Percentiles rank a stretch among this genome's conserved stretches.
phyloP scores from a whole-genome alignment of 2,113 vertebrate genomes.

The Mola mola region DNA sequence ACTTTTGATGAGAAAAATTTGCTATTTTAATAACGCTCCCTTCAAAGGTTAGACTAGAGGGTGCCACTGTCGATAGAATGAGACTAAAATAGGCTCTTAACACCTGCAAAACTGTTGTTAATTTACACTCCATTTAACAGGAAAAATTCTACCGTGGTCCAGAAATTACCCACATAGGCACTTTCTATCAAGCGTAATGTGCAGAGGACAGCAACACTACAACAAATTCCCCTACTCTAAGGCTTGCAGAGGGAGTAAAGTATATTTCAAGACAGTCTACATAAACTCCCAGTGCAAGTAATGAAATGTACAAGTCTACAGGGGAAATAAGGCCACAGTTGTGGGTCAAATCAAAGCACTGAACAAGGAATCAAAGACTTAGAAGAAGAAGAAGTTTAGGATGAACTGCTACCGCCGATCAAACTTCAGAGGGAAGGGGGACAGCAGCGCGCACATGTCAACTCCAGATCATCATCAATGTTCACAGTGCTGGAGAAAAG shows the following conservation, averaged over 20 bases:
- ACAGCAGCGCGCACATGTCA: conserved; percentile 16
- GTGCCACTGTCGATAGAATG: no score
- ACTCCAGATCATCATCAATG: conserved; percentile 41
- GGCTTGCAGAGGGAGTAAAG: not conserved
- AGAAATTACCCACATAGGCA: not conserved
- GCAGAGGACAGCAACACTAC: not conserved
- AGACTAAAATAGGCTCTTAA: not conserved
- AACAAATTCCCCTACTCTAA: not conserved
- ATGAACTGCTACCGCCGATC: conserved; percentile 2
- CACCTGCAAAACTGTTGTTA: not conserved
- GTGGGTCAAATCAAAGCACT: conserved; percentile 13
- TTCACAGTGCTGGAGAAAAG: conserved; percentile 11
- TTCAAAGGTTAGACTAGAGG: no score
- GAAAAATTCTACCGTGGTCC: not conserved
- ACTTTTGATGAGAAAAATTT: no score
- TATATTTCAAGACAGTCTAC: not conserved
- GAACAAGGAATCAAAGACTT: conserved; percentile 2
- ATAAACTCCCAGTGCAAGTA: no score
- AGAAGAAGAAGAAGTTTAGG: not conserved
- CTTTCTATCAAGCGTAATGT: not conserved
- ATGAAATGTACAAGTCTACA: not conserved
- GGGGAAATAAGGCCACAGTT: not conserved
- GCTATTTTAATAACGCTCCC: no score
- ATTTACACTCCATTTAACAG: not conserved
- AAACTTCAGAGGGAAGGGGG: conserved; percentile 15